Evolutionary conservation across 2,113 vertebrate species (phyloP), one percentile per base, ranked within the genome.

Genomic region (Crotalus horridus): DNA sequence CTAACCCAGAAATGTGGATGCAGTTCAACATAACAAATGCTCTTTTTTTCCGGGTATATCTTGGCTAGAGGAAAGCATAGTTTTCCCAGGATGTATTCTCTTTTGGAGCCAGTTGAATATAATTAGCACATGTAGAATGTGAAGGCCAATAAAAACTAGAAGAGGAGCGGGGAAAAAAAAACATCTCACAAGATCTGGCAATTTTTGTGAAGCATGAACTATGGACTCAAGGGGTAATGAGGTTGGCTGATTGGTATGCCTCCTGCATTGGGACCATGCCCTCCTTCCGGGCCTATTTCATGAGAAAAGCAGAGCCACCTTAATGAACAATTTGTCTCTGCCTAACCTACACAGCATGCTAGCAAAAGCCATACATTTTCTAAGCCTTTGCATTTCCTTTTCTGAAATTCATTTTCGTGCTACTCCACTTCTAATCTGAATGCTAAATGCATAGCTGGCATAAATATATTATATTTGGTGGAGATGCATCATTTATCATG

Each of bases 401-500:
- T 95, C 89, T 88, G 90, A 92, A 95, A 96, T 93, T 97, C 81
- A 93, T 97, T 97, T 97, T 94, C 94, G 86, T 96, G 91, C 89
- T 91, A 92, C 90, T 92, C 92, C 93, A 81, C 93, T 94, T 96
- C 53, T 51, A 85, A 69, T 94, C 93, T 61, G 95, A 96, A 97
- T 96, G 94, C 94, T 59, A 95, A 97, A 96, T 96, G 95, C 0
- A 0, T 96, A 95, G 95, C 95, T 96, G 94, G 92, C 93, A 97
- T 96, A 96, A 96, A 97, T 97, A 96, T 96, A 95, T 96, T 92
- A 95, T 95, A 93, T 94, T 94, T 94, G 89, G 87, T 92, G 55
- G 91, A 92, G 94, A 92, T 96, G 94, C 92, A 95, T 96, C 94
- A 96, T 97, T 95, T 96, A 95, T 96, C 95, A 95, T 96, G 95